A percentile compares a stretch with the other conserved stretches of the same genome.
Conservation (phyloP, 2,888 invertebrate species). For the Augochlorella aurata region DNA sequence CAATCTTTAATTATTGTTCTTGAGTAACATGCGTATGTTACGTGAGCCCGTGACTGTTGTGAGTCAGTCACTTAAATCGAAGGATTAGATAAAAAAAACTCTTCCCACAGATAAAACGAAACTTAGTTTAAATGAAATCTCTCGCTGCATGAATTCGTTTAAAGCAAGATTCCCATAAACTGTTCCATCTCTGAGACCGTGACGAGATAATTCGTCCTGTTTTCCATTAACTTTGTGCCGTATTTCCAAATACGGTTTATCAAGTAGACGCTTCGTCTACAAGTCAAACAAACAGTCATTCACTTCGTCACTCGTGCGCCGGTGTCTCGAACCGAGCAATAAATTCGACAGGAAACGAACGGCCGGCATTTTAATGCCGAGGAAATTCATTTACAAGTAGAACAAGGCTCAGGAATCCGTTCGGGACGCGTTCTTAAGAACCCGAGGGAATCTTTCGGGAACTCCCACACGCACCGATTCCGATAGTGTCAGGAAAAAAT, state of each 20-base stretch:
- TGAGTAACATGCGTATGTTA: too few relatives aligned
- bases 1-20: too few relatives aligned
- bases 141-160: not conserved
- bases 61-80: too few relatives aligned
- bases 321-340: not conserved
- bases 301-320: not conserved
- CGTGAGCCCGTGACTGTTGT: too few relatives aligned
- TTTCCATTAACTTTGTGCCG: not conserved
- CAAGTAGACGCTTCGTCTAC: not conserved
- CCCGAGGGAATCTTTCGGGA: constrained; percentile 5
- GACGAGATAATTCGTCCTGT: not conserved
- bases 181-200: not conserved
- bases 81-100: too few relatives aligned
- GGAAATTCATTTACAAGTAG: constrained; percentile 32
- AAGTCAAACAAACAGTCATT: not conserved
- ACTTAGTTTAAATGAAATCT: not conserved
- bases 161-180: not conserved
- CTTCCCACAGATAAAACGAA: too few relatives aligned
- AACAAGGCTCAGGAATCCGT: constrained; percentile 5
- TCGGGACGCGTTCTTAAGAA: not conserved
- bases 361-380: not conserved
- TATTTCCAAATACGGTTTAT: not conserved
- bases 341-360: not conserved
- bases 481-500: constrained; percentile 42
- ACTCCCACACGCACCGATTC: constrained; percentile 15